phyloP scores from a whole-genome alignment of 2,888 invertebrate species.

The Drosophila leonis region DNA sequence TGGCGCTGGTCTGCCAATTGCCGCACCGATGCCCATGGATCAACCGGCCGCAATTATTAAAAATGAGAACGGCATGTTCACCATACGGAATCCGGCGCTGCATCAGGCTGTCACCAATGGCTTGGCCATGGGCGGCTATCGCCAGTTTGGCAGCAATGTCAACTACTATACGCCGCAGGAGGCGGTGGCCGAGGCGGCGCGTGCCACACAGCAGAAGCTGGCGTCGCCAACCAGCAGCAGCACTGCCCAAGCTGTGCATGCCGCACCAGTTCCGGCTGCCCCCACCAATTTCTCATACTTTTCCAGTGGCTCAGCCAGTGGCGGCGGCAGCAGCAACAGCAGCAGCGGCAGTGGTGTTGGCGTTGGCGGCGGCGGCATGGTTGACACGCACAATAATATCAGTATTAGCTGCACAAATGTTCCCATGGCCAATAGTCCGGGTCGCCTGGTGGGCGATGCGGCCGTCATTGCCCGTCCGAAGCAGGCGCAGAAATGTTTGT shows the following conservation, averaged over 20 bases:
- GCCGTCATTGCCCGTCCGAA: conserved; percentile 82
- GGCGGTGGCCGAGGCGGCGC: conserved; percentile 81
- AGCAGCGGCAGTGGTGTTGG: conserved; percentile 39
- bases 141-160: conserved; percentile 83
- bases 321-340: conserved; percentile 41
- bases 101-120: conserved; percentile 85
- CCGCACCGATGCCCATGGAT: conserved; percentile 82
- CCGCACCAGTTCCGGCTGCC: conserved; percentile 17
- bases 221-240: conserved; percentile 22
- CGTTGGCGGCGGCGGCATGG: conserved; percentile 19
- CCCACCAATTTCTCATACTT: conserved; percentile 80
- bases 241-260: not conserved
- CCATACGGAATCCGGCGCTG: conserved; percentile 90
- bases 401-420: conserved; percentile 83
- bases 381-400: conserved; percentile 81
- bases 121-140: conserved; percentile 81
- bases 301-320: conserved; percentile 68
- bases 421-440: conserved; percentile 54
- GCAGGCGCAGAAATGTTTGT: conserved; percentile 78
- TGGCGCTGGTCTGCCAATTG: conserved; percentile 63
- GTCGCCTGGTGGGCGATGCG: conserved; percentile 79
- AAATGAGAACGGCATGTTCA: conserved; percentile 92
- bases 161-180: conserved; percentile 84
- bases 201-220: conserved; percentile 72
- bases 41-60: conserved; percentile 89